phyloP scores from a whole-genome alignment of 2,888 invertebrate species.

The Callosobruchus maculatus region DNA sequence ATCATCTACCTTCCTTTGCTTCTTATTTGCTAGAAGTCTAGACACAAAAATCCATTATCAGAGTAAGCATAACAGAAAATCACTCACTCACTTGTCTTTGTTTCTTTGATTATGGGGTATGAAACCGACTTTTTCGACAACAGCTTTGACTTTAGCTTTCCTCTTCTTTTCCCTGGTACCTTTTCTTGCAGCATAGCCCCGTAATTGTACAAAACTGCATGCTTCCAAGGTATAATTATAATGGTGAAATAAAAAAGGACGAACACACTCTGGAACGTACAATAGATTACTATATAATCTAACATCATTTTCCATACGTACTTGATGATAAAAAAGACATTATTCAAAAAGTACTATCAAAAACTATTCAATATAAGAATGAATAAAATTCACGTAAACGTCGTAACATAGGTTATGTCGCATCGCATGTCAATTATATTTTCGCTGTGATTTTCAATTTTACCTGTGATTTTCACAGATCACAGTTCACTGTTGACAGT shows the following conservation, averaged over 20 bases:
- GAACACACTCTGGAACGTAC: not conserved
- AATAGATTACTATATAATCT: not conserved
- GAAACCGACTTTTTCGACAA: conserved; percentile 71
- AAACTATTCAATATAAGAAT: no score
- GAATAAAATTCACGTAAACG: no score
- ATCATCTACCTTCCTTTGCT: conserved; percentile 60
- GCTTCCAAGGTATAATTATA: not conserved
- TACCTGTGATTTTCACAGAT: no score
- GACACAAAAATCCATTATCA: conserved; percentile 3
- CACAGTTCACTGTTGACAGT: no score
- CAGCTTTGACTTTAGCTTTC: conserved; percentile 71
- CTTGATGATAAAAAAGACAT: not conserved
- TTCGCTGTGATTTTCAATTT: no score
- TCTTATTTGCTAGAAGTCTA: conserved; percentile 48
- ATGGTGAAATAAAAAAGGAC: not conserved
- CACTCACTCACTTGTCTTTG: conserved; percentile 51
- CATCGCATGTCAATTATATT: no score
- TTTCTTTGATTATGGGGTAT: conserved; percentile 67
- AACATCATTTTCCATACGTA: not conserved
- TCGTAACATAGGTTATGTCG: no score
- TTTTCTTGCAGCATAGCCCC: conserved; percentile 73
- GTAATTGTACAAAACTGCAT: conserved; percentile 8
- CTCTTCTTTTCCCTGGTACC: conserved; percentile 75
- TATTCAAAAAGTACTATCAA: no score
- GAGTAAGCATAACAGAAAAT: not conserved